Evolutionary conservation across 2,113 vertebrate genomes (phyloP).

Genomic region (Anolis sagrei): DNA sequence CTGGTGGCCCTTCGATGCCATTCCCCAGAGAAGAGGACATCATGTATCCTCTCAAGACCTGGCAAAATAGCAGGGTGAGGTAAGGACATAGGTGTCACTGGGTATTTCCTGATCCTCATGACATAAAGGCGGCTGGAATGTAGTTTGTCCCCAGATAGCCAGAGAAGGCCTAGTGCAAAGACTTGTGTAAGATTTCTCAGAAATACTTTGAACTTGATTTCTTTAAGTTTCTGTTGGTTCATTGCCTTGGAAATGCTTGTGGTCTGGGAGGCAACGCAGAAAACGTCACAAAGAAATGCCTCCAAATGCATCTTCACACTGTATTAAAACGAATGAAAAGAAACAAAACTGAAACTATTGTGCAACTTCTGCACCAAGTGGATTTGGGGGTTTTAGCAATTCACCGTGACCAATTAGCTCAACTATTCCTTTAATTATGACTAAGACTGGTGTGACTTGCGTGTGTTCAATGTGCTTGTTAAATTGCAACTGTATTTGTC

Average conservation of each 20-base stretch:
- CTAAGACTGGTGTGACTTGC: neutral
- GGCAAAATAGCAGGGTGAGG: constrained; percentile 21
- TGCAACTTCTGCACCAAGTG: neutral
- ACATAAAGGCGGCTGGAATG: neutral
- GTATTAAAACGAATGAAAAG: neutral
- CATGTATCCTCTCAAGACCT: constrained; percentile 30
- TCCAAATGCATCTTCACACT: neutral
- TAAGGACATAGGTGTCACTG: constrained; percentile 44
- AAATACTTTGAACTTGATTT: neutral
- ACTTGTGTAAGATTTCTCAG: neutral
- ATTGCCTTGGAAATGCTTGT: too few relatives aligned
- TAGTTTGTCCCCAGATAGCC: neutral
- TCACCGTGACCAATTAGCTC: neutral
- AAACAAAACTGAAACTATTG: constrained; percentile 9
- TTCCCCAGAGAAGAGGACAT: constrained; percentile 28
- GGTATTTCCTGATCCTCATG: constrained; percentile 2
- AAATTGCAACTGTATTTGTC: neutral
- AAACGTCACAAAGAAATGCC: too few relatives aligned
- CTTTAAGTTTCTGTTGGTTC: too few relatives aligned
- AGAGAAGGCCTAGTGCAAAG: neutral
- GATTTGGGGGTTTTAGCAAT: neutral
- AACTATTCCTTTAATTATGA: neutral
- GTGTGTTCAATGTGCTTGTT: neutral
- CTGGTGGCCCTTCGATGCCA: constrained; percentile 20
- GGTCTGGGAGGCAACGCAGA: too few relatives aligned